Conservation (phyloP, 2,888 invertebrate species). For the Deladenus siricidicola region DNA sequence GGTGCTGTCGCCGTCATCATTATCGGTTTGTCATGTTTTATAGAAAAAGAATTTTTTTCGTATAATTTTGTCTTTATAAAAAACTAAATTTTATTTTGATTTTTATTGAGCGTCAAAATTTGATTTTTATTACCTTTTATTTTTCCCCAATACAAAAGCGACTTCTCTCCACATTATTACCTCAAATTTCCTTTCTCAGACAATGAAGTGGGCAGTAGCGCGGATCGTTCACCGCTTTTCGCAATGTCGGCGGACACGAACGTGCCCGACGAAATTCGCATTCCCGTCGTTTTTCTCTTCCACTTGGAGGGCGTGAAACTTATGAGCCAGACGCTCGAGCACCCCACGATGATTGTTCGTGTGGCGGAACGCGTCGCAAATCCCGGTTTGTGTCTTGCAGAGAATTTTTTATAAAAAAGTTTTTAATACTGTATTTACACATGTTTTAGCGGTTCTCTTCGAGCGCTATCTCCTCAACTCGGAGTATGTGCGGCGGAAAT, state of each 20-base stretch:
- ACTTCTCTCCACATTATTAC: not conserved
- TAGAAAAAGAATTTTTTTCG: not conserved
- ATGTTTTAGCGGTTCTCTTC: constrained; percentile 14
- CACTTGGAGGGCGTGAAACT: constrained; percentile 29
- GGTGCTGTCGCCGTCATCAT: constrained; percentile 80
- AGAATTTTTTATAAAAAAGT: not conserved
- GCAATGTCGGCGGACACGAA: constrained; percentile 92
- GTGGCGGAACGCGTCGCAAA: constrained; percentile 17
- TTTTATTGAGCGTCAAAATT: not conserved
- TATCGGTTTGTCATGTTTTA: constrained; percentile 56
- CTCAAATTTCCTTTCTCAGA: constrained; percentile 33
- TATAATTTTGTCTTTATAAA: not conserved
- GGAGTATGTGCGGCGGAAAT: constrained; percentile 4
- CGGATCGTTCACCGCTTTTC: constrained; percentile 73
- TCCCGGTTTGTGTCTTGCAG: constrained; percentile 11
- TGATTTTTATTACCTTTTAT: not conserved
- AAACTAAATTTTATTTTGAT: not conserved
- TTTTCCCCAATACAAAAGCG: not conserved
- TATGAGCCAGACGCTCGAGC: constrained; percentile 14
- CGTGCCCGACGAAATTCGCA: constrained; percentile 56
- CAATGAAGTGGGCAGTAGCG: constrained; percentile 69
- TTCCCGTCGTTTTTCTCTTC: constrained; percentile 44
- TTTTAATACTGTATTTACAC: too few species aligned
- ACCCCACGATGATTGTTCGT: constrained; percentile 21
- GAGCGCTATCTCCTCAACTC: constrained; percentile 12